Percentiles rank a stretch among this genome's conserved stretches.
Conservation (phyloP, 1,140 invertebrate species). For the Drosophila setifemur region DNA sequence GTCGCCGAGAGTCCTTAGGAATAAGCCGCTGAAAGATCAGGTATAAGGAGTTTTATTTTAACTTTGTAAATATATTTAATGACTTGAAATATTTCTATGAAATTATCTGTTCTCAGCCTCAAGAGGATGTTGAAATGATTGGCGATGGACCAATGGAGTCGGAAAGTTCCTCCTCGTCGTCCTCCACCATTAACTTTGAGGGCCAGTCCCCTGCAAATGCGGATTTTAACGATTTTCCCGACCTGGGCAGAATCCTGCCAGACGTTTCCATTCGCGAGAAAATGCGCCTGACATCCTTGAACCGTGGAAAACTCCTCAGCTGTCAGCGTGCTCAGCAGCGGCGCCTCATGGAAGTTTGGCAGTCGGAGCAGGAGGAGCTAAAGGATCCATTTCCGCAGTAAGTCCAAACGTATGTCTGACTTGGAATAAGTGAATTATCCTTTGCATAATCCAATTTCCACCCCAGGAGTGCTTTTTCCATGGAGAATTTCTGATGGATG, state of each 20-base stretch:
- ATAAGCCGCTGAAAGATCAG: background rate
- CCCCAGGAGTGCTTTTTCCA: background rate
- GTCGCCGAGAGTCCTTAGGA: background rate
- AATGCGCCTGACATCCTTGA: background rate
- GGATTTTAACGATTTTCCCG: background rate
- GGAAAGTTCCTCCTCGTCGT: no score
- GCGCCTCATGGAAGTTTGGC: background rate
- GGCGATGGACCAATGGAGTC: no score
- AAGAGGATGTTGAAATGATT: no score
- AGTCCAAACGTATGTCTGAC: background rate
- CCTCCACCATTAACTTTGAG: no score
- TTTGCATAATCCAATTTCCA: background rate
- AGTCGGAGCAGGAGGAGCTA: no score
- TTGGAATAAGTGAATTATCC: background rate
- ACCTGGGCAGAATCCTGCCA: background rate
- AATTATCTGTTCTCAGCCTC: no score
- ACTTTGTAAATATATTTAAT: no score
- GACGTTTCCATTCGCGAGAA: slow-evolving; percentile 7
- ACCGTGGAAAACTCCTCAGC: background rate
- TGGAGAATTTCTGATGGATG: slow-evolving; percentile 20
- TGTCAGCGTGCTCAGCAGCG: background rate
- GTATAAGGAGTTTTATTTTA: no score
- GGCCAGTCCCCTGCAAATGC: no score
- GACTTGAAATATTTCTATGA: no score
- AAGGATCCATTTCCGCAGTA: background rate